Evolutionary conservation across 2,113 vertebrate species (phyloP).

Genomic region (Chauna torquata): DNA sequence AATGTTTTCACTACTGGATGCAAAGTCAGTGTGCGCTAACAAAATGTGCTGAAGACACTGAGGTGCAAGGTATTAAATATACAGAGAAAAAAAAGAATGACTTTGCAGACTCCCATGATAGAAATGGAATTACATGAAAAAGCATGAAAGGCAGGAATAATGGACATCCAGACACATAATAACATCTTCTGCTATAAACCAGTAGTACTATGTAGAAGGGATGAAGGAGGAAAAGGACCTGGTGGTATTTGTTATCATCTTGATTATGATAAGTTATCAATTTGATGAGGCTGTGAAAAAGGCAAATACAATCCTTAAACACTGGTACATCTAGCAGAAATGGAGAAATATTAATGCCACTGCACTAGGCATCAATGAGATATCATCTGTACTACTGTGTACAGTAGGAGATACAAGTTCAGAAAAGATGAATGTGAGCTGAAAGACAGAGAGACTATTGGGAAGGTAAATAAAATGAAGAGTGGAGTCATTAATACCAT

Average conservation of each 20-base stretch:
- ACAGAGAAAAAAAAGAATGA: background rate
- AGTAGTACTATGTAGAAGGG: background rate
- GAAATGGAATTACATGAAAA: background rate
- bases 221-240: background rate
- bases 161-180: background rate
- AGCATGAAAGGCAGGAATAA: background rate
- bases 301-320: background rate
- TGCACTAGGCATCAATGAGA: background rate
- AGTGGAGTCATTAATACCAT: background rate
- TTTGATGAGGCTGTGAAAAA: conserved; percentile 18
- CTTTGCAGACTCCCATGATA: background rate
- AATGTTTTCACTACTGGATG: background rate
- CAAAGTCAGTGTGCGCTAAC: background rate
- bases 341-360: conserved; percentile 23
- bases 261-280: background rate
- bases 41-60: background rate
- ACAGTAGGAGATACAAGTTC: background rate
- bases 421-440: background rate
- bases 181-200: background rate
- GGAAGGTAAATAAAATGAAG: background rate
- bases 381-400: background rate
- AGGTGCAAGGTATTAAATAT: background rate
- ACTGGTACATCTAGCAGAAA: conserved; percentile 14
- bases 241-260: background rate
- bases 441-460: background rate